Conservation (phyloP, 2,113 vertebrate genomes). For the Prionailurus viverrinus region DNA sequence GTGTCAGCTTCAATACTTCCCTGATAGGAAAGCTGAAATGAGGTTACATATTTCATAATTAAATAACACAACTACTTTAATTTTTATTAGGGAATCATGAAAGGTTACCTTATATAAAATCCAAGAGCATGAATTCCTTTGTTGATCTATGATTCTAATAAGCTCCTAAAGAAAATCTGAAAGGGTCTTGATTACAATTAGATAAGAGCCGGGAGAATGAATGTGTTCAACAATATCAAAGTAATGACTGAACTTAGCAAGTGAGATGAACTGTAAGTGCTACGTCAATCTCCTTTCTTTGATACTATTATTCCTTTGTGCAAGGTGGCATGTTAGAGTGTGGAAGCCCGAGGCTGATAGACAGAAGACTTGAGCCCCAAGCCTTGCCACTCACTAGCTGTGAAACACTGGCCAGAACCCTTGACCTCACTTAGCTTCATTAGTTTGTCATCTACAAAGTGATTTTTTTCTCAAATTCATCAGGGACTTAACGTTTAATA, state of each 20-base stretch:
- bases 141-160: conserved; percentile 84
- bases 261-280: conserved; percentile 29
- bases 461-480: conserved; percentile 39
- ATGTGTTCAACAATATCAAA: conserved; percentile 71
- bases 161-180: conserved; percentile 76
- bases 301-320: conserved; percentile 23
- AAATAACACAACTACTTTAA: conserved; percentile 84
- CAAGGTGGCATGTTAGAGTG: neutral
- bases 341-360: neutral
- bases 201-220: conserved; percentile 69
- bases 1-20: conserved; percentile 78
- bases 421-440: conserved; percentile 17
- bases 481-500: conserved; percentile 7
- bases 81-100: conserved; percentile 80
- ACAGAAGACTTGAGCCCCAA: neutral
- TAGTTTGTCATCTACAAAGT: neutral
- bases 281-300: conserved; percentile 59
- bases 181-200: conserved; percentile 82
- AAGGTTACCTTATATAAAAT: conserved; percentile 76
- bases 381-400: neutral
- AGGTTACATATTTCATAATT: conserved; percentile 84
- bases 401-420: neutral
- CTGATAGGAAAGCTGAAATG: conserved; percentile 73
- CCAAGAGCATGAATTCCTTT: conserved; percentile 69
- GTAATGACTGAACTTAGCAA: conserved; percentile 70